These are phyloP conservation scores for Oscheius sp. DNA, from an alignment of 2,888 invertebrate species.

Conservation along the genomic window DNA sequence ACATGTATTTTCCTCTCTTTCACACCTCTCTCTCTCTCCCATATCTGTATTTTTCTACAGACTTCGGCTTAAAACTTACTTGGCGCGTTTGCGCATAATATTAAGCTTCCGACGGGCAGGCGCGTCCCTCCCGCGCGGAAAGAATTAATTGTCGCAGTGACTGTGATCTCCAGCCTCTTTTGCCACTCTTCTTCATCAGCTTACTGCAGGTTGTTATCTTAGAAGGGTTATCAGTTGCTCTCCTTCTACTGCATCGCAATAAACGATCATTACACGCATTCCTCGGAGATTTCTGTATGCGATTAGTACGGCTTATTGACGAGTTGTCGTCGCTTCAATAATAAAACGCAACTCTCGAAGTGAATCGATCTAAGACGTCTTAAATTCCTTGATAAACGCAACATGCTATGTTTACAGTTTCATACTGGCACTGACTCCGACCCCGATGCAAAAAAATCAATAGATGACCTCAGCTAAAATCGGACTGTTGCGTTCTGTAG, in stretches of 20 bases:
- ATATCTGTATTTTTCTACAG: not conserved
- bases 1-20: not conserved
- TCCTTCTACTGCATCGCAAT: slow-evolving; percentile 11
- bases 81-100: slow-evolving; percentile 10
- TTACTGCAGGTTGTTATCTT: slow-evolving; percentile 9
- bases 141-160: slow-evolving; percentile 9
- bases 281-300: slow-evolving; percentile 10
- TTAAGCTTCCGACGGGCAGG: slow-evolving; percentile 13
- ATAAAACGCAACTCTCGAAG: too few relatives aligned
- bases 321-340: too few relatives aligned
- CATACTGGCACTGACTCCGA: not conserved
- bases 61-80: not conserved
- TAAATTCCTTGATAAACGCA: too few relatives aligned
- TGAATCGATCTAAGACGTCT: too few relatives aligned
- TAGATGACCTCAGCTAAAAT: slow-evolving; percentile 2
- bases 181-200: not conserved
- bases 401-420: too few relatives aligned
- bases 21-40: not conserved
- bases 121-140: slow-evolving; percentile 3
- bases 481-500: not conserved
- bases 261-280: slow-evolving; percentile 27
- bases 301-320: slow-evolving; percentile 3
- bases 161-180: not conserved
- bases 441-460: slow-evolving; percentile 5
- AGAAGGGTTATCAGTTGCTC: slow-evolving; percentile 22